Percentiles rank a stretch among this genome's conserved stretches.
phyloP scores from a whole-genome alignment of 1,140 invertebrate genomes.

The Bathynomus jamesi region DNA sequence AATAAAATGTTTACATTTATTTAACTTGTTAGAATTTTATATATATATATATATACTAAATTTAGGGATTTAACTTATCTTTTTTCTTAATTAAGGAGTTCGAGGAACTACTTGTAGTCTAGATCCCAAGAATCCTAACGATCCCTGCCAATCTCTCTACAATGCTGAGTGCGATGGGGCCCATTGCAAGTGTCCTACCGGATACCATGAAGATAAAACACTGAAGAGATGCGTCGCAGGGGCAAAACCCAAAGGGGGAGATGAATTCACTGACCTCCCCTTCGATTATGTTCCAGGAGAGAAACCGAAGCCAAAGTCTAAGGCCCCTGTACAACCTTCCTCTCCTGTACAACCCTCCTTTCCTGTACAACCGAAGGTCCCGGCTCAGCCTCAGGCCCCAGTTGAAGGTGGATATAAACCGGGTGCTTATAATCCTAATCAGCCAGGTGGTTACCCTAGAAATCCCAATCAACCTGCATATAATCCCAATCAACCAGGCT shows the following conservation, averaged over 20 bases:
- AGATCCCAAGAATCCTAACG: constrained; percentile 21
- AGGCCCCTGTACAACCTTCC: constrained; percentile 7
- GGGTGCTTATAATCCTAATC: constrained; percentile 7
- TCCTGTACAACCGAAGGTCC: constrained; percentile 8
- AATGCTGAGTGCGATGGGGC: constrained; percentile 22
- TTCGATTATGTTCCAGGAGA: constrained; percentile 18
- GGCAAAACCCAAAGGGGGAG: constrained; percentile 3
- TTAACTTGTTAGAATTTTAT: no score
- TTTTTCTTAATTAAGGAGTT: constrained; percentile 15
- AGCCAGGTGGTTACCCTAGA: background rate
- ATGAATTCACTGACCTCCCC: constrained; percentile 19
- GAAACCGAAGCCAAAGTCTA: background rate
- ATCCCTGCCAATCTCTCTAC: constrained; percentile 24
- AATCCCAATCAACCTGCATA: background rate
- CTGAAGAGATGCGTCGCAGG: constrained; percentile 18
- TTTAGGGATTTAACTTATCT: background rate
- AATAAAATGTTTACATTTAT: no score
- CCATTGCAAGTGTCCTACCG: constrained; percentile 24
- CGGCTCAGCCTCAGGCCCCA: constrained; percentile 1
- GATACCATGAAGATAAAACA: constrained; percentile 24
- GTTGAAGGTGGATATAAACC: constrained; percentile 3
- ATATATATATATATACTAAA: no score
- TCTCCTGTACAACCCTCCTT: constrained; percentile 12
- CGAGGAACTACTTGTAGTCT: constrained; percentile 25
- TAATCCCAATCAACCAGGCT: constrained; percentile 17